Evolutionary conservation across 1,140 invertebrate genomes (phyloP).

Genomic region (Pantala flavescens): DNA sequence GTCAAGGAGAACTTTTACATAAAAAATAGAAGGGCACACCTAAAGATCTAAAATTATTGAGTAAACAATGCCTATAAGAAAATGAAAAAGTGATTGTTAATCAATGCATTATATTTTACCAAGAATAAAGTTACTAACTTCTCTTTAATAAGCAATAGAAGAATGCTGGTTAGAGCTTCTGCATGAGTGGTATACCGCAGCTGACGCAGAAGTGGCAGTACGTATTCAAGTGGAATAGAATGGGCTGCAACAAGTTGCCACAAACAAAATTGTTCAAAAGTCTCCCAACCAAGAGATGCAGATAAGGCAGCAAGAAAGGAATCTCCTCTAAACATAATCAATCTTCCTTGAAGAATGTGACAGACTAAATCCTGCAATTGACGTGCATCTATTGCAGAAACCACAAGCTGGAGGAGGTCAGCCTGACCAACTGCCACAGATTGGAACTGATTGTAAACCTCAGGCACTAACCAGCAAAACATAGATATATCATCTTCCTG

Average conservation of each 20-base stretch:
- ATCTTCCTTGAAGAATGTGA: conserved; percentile 71
- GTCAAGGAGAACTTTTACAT: no score
- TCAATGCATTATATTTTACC: no score
- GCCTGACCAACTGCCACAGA: conserved; percentile 74
- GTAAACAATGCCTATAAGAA: no score
- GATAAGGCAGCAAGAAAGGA: conserved; percentile 59
- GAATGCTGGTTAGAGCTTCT: conserved; percentile 83
- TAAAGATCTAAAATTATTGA: no score
- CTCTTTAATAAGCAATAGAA: conserved; percentile 85
- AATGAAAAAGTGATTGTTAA: no score
- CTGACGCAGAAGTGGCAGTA: conserved; percentile 80
- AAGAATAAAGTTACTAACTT: conserved; percentile 42
- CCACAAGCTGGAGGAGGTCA: conserved; percentile 67
- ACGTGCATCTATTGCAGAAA: conserved; percentile 75
- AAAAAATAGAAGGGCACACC: no score
- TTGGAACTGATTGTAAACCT: conserved; percentile 84
- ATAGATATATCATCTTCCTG: conserved; percentile 79
- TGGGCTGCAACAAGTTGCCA: conserved; percentile 92
- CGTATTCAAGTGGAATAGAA: conserved; percentile 78
- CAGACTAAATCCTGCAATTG: conserved; percentile 85
- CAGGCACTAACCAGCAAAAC: conserved; percentile 81
- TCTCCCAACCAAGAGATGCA: conserved; percentile 87
- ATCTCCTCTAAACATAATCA: conserved; percentile 69
- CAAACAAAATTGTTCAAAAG: conserved; percentile 90
- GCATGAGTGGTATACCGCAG: conserved; percentile 78